Evolutionary conservation across 30 jellyfish, hydroid and myxozoan genomes (phyloP).

Genomic region (Aurelia coerulea): DNA sequence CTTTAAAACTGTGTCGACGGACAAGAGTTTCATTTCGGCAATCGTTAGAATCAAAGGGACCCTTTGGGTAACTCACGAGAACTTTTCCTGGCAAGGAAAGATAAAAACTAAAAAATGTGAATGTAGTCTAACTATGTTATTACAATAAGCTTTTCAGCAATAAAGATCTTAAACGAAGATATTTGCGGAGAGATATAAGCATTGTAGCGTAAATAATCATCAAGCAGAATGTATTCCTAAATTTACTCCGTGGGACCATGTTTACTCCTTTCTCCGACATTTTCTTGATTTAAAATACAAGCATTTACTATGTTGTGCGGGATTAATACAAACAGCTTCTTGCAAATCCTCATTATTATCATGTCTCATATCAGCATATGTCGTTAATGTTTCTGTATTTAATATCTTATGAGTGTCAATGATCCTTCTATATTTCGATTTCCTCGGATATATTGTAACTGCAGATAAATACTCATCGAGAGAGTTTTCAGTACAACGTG

Average conservation of each 20-base stretch:
- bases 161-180: no score
- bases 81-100: no score
- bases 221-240: no score
- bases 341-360: neutral
- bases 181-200: no score
- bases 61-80: no score
- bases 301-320: constrained; percentile 28
- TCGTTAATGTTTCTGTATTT: constrained; percentile 22
- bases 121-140: no score
- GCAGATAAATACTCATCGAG: constrained; percentile 84
- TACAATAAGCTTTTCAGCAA: no score
- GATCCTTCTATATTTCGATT: constrained; percentile 27
- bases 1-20: no score
- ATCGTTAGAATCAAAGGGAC: no score
- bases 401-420: constrained; percentile 39
- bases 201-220: no score
- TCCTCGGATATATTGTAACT: constrained; percentile 79
- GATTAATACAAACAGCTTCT: constrained; percentile 44
- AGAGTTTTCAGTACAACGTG: constrained; percentile 92
- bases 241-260: neutral
- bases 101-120: no score
- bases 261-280: constrained; percentile 27
- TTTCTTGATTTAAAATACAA: constrained; percentile 14
- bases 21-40: no score
- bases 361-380: neutral